Base-by-base conservation (phyloP, 1,140 invertebrate species). In the Agrypnia vestita region DNA sequence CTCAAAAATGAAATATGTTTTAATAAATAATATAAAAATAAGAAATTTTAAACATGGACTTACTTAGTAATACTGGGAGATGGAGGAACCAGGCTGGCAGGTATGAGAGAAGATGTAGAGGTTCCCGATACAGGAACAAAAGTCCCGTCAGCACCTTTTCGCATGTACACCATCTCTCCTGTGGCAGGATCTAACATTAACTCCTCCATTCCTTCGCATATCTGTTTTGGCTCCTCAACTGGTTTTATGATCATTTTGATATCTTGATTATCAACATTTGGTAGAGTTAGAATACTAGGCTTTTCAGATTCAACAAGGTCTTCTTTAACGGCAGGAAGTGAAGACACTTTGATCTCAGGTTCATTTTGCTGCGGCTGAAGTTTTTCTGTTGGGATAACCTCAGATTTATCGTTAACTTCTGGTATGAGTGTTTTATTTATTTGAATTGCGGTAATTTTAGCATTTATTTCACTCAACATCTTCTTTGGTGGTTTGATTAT, bases 171-270 rank as follows among this genome's bases (percentile, higher is more conserved):
- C 51, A 96, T 87, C 82, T 94, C 89, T 10, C 94, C 95, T 0
- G 94, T 96, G 0, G 94, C 93, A 0, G 94, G 94, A 88, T 95
- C 94, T 25, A 95, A 94, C 10, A 95, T 80, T 21, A 76, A 46
- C 55, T 80, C 79, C 71, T 80, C 81, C 6, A 73, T 56, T 76
- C 47, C 51, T 76, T 79, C 76, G 55, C 19, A 10, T 10, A 43
- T 17, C 35, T 25, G 13, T 35, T 74, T 51, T 21, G 21, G 9
- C 21, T 78, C 55, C 67, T 78, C 71, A 43, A 9, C 35, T 43
- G 53, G 53, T 25, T 71, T 71, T 21, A 51, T 67, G 12, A 13
- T 46, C 43, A 46, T 19, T 64, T 76, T 72, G 43, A 9, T 69
- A 15, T 15, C 61, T 25, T 67, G 46, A 3, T 15, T 43, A 21